phyloP scores from a whole-genome alignment of 2,113 vertebrate species.

The Corydoras maculifer region DNA sequence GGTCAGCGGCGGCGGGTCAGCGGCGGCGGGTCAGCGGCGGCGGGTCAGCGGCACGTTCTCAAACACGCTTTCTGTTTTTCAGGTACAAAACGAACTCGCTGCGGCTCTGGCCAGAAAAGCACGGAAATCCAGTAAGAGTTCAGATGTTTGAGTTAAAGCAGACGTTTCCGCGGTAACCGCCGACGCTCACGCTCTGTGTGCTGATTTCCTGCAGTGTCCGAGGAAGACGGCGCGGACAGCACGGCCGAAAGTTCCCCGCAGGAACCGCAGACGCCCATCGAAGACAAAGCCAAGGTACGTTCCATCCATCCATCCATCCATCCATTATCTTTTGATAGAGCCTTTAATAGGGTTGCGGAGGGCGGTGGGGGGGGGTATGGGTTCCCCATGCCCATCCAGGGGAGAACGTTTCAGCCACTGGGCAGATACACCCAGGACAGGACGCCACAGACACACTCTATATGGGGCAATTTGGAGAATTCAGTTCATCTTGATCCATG shows the following conservation, averaged over 20 bases:
- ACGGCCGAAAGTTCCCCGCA: conserved; percentile 52
- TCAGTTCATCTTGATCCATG: no score
- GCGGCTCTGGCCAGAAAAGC: conserved; percentile 91
- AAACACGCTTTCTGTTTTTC: conserved; percentile 24
- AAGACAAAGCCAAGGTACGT: conserved; percentile 61
- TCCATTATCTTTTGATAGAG: no score
- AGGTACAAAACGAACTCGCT: conserved; percentile 92
- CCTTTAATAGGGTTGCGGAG: not conserved
- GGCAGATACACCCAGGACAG: no score
- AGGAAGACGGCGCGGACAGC: conserved; percentile 60
- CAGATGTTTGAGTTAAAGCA: not conserved
- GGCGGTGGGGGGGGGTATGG: no score
- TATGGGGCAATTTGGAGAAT: no score
- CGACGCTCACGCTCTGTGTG: conserved; percentile 1
- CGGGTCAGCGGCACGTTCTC: no score
- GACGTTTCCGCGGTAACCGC: not conserved
- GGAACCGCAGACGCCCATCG: conserved; percentile 53
- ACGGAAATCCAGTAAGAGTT: conserved; percentile 85
- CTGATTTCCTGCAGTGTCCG: conserved; percentile 58
- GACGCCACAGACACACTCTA: no score
- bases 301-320: not conserved
- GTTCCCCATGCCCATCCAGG: no score
- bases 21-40: no score
- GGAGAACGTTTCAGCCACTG: no score
- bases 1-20: not conserved